Percentiles rank a stretch among this genome's conserved stretches.
phyloP scores from a whole-genome alignment of 2,888 invertebrate species.

The Teinopalpus imperialis region DNA sequence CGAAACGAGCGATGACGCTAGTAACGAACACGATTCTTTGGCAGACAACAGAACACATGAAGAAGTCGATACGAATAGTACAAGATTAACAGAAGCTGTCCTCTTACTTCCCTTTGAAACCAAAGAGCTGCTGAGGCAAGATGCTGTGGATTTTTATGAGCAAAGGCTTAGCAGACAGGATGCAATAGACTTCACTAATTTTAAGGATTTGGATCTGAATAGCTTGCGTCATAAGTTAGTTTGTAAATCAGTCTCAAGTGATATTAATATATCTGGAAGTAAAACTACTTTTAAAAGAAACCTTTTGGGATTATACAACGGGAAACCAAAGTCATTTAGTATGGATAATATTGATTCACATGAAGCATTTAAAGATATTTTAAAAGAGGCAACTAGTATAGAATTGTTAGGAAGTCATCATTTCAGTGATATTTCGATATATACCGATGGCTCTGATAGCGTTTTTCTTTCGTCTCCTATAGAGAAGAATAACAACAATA shows the following conservation, averaged over 20 bases:
- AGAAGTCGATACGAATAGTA: too few relatives aligned
- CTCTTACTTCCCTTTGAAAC: conserved; percentile 44
- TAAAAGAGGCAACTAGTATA: conserved; percentile 69
- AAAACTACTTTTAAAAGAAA: conserved; percentile 54
- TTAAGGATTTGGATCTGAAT: conserved; percentile 39
- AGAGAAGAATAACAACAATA: conserved; percentile 47
- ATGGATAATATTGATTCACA: conserved; percentile 60
- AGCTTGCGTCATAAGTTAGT: conserved; percentile 33
- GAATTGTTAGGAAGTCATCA: conserved; percentile 51
- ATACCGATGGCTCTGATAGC: conserved; percentile 62
- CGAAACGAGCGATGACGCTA: conserved; percentile 60
- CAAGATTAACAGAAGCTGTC: conserved; percentile 40
- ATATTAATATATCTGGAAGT: conserved; percentile 38
- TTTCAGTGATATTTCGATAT: conserved; percentile 55
- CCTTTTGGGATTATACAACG: conserved; percentile 57
- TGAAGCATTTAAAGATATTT: conserved; percentile 50
- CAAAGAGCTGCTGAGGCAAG: conserved; percentile 59
- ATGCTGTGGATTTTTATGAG: conserved; percentile 51
- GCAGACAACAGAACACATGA: conserved; percentile 33
- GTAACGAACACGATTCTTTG: conserved; percentile 35
- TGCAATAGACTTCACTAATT: conserved; percentile 35
- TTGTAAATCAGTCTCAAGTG: conserved; percentile 49
- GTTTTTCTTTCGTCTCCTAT: conserved; percentile 53
- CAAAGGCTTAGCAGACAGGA: conserved; percentile 46
- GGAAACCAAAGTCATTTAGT: conserved; percentile 72